These are phyloP conservation scores for Sceliomorpha sp. DNA, from an alignment of 2,888 invertebrate species.

Conservation along the genomic window DNA sequence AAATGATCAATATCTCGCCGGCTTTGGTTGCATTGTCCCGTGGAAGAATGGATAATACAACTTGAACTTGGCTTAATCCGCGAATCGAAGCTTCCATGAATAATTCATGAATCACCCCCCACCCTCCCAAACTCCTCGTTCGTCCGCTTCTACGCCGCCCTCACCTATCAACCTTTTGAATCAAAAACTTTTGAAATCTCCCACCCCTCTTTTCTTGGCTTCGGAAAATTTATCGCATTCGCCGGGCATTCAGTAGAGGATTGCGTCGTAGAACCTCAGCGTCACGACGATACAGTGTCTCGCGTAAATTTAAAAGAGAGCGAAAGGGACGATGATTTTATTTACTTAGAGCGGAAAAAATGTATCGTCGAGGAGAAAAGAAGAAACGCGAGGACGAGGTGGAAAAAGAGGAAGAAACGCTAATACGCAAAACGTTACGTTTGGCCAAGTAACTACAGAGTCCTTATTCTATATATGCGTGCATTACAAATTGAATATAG, in stretches of 20 bases:
- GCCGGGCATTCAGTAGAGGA: conserved; percentile 63
- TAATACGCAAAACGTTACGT: conserved; percentile 21
- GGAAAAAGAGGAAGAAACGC: conserved; percentile 26
- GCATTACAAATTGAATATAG: conserved; percentile 62
- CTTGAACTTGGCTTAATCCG: conserved; percentile 75
- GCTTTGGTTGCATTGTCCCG: conserved; percentile 51
- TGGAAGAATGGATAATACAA: conserved; percentile 68
- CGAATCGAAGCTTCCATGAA: conserved; percentile 79
- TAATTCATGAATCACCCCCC: conserved; percentile 71
- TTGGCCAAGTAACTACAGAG: conserved; percentile 18
- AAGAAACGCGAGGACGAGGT: conserved; percentile 17
- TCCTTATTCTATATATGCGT: conserved; percentile 39
- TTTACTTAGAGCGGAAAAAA: conserved; percentile 57
- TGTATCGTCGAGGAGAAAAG: conserved; percentile 18
- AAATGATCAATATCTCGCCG: conserved; percentile 56
- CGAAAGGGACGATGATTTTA: conserved; percentile 48
- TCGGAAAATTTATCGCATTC: conserved; percentile 74
- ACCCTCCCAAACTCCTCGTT: conserved; percentile 54
- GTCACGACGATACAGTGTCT: conserved; percentile 55
- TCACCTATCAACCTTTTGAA: conserved; percentile 68
- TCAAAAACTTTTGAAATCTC: conserved; percentile 75
- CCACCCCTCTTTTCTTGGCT: conserved; percentile 53
- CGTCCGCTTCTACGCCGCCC: conserved; percentile 54
- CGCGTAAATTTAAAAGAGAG: conserved; percentile 52
- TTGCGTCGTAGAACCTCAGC: conserved; percentile 41